Evolutionary conservation across 2,888 invertebrate species (phyloP), one percentile per base, ranked within the genome.

Genomic region (Macropis europaea): DNA sequence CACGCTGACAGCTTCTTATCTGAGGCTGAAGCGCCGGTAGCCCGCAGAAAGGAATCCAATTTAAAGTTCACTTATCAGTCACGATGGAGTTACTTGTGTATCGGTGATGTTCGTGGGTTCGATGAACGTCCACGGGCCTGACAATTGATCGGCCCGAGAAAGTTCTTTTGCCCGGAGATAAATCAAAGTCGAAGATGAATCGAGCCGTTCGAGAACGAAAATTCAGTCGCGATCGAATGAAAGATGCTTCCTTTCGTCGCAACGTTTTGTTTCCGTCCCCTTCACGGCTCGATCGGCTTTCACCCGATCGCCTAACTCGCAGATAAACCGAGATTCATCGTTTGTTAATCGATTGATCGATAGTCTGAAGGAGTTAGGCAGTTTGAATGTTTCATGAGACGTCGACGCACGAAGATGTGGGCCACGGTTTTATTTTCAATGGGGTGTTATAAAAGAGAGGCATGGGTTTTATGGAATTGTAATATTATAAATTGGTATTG

Each of bases 31-130:
- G 26, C 56, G 50, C 15, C 7, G 13, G 5, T 2, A 32, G 24
- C 24, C 13, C 26, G 24, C 19, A 13, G 43, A 42, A 67, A 48
- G 62, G 57, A 73, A 74, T 73, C 67, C 73, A 73, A 74, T 74
- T 73, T 74, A 74, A 74, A 74, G 73, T 74, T 73, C 56, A 57
- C 56, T 74, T 74, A 74, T 74, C 73, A 74, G 73, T 73, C 67
- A 54, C 28, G n/a, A n/a, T n/a, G 32, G 57, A 53, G 67, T 53
- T 53, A 61, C 67, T 67, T 72, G 73, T 72, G 73, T 73, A 57
- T 67, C 73, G 56, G 45, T 38, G 36, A 60, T 60, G 64, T 56
- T 64, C 48, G 7, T 1, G 28, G 19, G 4, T 24, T 30, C 64
- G 56, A 50, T 38, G 45, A 50, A 17, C n/a, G 9, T 34, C 30